Evolutionary conservation across 2,888 invertebrate species (phyloP).

Genomic region (Sminthurides aquaticus): DNA sequence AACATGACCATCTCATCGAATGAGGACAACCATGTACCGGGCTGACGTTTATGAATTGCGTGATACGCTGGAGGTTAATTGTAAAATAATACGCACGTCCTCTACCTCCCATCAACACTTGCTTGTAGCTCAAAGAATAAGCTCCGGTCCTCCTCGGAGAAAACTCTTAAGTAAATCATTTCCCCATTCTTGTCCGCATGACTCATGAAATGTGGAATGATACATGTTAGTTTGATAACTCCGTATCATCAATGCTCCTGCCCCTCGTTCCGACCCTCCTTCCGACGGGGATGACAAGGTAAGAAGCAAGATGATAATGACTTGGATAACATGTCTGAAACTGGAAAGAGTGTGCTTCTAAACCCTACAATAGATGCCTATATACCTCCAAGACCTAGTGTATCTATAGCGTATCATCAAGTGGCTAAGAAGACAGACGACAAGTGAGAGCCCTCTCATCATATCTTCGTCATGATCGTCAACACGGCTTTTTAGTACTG

Average conservation of each 20-base stretch:
- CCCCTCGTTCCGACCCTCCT: neutral
- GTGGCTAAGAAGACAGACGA: neutral
- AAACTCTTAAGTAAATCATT: no score
- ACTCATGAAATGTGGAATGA: conserved; percentile 2
- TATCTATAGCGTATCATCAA: no score
- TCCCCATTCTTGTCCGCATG: neutral
- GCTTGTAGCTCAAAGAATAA: neutral
- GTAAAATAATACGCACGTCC: conserved; percentile 2
- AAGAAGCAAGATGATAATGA: neutral
- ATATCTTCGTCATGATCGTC: neutral
- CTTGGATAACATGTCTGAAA: no score
- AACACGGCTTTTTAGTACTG: neutral
- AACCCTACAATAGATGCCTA: no score
- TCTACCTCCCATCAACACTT: conserved; percentile 9
- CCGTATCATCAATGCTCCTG: no score
- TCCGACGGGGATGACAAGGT: neutral
- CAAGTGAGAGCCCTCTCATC: neutral
- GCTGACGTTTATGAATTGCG: neutral
- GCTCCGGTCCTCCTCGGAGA: neutral
- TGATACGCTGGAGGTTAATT: neutral
- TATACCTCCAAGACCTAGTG: no score
- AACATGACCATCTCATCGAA: no score
- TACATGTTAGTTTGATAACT: neutral
- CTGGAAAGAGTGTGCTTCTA: no score
- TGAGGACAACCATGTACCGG: no score